Evolutionary conservation across 2,888 invertebrate genomes (phyloP), one percentile per base, ranked within the genome.

Genomic region (Fragum sueziense): DNA sequence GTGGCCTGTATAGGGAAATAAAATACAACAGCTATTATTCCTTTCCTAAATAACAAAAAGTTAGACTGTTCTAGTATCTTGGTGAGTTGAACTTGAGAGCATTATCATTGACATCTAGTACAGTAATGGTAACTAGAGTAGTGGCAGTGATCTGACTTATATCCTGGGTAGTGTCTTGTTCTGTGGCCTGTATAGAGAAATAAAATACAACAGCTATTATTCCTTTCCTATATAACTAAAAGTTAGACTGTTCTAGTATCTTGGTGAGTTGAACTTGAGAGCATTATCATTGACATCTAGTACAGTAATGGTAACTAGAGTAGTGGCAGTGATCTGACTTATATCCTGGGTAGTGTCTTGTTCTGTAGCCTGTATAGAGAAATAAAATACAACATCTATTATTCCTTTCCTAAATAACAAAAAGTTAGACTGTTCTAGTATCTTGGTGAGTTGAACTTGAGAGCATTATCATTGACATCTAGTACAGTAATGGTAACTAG

Each of bases 391-490:
- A n/a, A n/a, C n/a, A n/a, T n/a, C n/a, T n/a, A n/a, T n/a, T n/a
- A n/a, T n/a, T n/a, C n/a, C n/a, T n/a, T n/a, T n/a, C n/a, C n/a
- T n/a, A n/a, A n/a, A n/a, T n/a, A n/a, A n/a, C n/a, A n/a, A n/a
- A n/a, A n/a, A n/a, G n/a, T n/a, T n/a, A n/a, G n/a, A n/a, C n/a
- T 85, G 7, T 90, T 90, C 11, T 80, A 79, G 79, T 90, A 91
- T 27, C 34, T 65, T 0, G 54, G 62, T 4, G 82, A 74, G 74
- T 85, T 87, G 76, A 91, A 91, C 52, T 71, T n/a, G 33, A 98
- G 98, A 1, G 95, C 96, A 94, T 94, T 93, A 87, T 94, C 94
- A 82, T 94, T 94, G 41, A 94, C 92, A 85, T 94, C 94, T 41
- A 89, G 85, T 17, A 94, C 89, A 9, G 91, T 91, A 33, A 94